These are phyloP conservation scores for Intellagama lesueurii DNA, from an alignment of 2,797 vertebrate genomes.

Conservation along the genomic window DNA sequence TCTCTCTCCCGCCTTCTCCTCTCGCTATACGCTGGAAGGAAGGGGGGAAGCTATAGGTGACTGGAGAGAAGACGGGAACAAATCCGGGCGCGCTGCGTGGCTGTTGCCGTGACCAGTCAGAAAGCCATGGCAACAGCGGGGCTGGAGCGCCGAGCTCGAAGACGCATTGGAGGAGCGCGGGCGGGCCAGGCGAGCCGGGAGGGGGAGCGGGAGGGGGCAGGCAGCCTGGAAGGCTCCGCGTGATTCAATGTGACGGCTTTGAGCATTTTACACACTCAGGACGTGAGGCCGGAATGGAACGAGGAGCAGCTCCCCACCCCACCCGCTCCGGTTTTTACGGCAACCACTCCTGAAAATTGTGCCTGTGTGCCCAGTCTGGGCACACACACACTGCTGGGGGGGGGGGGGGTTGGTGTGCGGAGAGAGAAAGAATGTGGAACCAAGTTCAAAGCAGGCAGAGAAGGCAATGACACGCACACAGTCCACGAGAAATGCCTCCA, in stretches of 20 bases:
- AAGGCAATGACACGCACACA: too few species aligned
- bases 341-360: neutral
- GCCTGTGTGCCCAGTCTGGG: too few species aligned
- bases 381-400: neutral
- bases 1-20: neutral
- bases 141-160: neutral
- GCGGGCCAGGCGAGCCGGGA: too few species aligned
- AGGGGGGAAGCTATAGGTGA: constrained; percentile 7
- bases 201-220: neutral
- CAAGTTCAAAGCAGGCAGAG: neutral
- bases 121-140: constrained; percentile 10
- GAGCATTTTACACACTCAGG: constrained; percentile 23
- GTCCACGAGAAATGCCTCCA: neutral
- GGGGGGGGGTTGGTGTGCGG: neutral
- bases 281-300: constrained; percentile 15
- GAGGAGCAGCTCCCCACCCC: neutral
- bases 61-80: neutral
- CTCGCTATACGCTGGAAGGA: constrained; percentile 11
- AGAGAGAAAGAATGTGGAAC: neutral
- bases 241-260: constrained; percentile 20
- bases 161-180: neutral
- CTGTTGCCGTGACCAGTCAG: constrained; percentile 14
- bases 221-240: neutral
- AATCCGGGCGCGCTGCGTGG: constrained; percentile 21
- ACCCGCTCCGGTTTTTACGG: neutral